Evolutionary conservation across 2,113 vertebrate species (phyloP), one percentile per base, ranked within the genome.

Genomic region (Amphilophus citrinellus): DNA sequence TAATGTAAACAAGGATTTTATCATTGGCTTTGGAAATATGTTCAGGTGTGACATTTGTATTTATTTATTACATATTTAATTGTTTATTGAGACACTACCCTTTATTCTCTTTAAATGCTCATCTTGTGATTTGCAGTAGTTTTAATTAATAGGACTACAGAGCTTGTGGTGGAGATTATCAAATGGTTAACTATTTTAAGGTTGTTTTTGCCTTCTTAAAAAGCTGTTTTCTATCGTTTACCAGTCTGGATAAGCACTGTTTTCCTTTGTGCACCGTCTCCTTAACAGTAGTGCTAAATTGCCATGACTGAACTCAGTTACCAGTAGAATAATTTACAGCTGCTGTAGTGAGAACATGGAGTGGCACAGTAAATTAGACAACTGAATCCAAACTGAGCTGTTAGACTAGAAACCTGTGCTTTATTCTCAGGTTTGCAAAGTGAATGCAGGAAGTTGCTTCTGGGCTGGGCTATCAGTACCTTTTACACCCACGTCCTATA

Each of bases 271-370:
- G 3, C 6, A 37, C 24, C 1, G 2, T 47, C 32, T 13, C 30
- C 20, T 76, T 18, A 82, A 17, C 47, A 42, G 24, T 50, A 62
- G 10, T 39, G n/a, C 27, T 81, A 39, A n/a, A 20, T 53, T 76
- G 44, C 15, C 50, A 75, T 84, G 83, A 84, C 79, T 80, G 87
- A 87, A 77, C 76, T 84, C 59, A 10, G 39, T 87, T 77, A 78
- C 83, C 63, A 50, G 79, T 6, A 30, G 78, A 42, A 53, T 84
- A 81, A 89, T 84, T 88, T 79, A 88, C 89, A 90, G 87, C 81
- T 79, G 80, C 62, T 84, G 60, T n/a, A 75, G 71, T 59, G 68
- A 78, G 61, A 89, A 87, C 62, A 60, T 47, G 77, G 76, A 82
- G 68, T 71, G 85, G 68, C 57, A 39, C 35, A 35, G 30, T 84